Base-by-base conservation (phyloP, 2,113 vertebrate species). In the Pipra filicauda region DNA sequence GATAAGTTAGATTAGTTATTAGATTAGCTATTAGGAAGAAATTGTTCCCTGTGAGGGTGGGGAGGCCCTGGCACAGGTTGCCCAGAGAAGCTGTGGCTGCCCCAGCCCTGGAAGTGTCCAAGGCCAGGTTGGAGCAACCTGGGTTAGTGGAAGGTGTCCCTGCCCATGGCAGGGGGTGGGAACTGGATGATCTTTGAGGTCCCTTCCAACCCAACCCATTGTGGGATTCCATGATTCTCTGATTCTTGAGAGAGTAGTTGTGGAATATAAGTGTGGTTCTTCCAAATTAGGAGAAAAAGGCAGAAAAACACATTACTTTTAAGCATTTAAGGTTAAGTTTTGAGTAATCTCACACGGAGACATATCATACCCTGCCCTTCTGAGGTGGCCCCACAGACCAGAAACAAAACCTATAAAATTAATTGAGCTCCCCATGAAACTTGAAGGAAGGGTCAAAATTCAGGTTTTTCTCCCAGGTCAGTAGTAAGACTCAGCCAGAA, bases 171-270 rank as follows among this genome's bases (percentile, higher is more conserved):
- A 1, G 54, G 27, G 43, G 43, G 8, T 19, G 30, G 51, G 51
- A 0, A 5, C 3, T 19, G 23, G 31, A 0, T 44, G 76, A 1
- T 3, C 0, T 67, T 52, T 46, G 0, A 39, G 19, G 7, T n/a
- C 23, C 8, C 2, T 82, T 5, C 1, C 28, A n/a, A 18, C 5
- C 8, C 39, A 61, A 21, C 10, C 13, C 20, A n/a, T 16, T 12
- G 27, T 16, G 41, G 5, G 39, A 65, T 31, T 65, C 62, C 37
- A 5, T 2, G 8, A 46, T 52, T 74, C 69, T 21, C 15, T 54
- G 62, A 26, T 14, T 48, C 16, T 30, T n/a, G 37, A 74, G 46
- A 61, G 11, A 81, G 7, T 11, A 64, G 17, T 2, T 69, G 30
- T 35, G 33, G 44, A 51, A 85, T 65, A 39, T 43, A 72, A 85